Evolutionary conservation across 2,888 invertebrate species (phyloP).

Genomic region (Caenorhabditis sp.): DNA sequence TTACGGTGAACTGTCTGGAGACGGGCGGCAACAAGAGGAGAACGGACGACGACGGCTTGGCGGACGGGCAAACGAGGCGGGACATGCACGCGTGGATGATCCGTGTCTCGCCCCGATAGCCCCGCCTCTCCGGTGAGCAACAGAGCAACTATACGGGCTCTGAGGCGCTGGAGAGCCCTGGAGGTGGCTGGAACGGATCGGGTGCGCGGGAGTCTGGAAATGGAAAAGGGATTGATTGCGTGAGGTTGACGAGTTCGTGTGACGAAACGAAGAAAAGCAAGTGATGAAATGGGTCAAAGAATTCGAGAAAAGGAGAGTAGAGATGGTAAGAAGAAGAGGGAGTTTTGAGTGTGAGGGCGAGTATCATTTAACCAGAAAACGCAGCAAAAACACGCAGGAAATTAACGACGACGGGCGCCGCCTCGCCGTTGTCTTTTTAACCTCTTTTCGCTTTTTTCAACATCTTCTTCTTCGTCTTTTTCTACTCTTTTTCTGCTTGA

Average conservation of each 20-base stretch:
- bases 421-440: constrained; percentile 6
- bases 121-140: constrained; percentile 59
- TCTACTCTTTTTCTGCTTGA: constrained; percentile 29
- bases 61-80: constrained; percentile 58
- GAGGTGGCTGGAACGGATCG: constrained; percentile 22
- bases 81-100: constrained; percentile 58
- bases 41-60: constrained; percentile 57
- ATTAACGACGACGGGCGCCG: constrained; percentile 52
- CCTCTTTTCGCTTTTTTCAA: background rate
- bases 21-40: constrained; percentile 49
- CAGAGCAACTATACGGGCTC: constrained; percentile 44
- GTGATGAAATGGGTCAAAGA: background rate
- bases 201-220: constrained; percentile 1
- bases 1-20: constrained; percentile 41
- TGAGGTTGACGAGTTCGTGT: background rate
- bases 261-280: constrained; percentile 17
- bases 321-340: constrained; percentile 19
- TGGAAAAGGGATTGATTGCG: no score
- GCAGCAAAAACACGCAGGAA: constrained; percentile 59
- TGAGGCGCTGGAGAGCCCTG: constrained; percentile 36
- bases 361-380: constrained; percentile 41
- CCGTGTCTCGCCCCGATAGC: constrained; percentile 54
- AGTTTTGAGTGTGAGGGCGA: constrained; percentile 35
- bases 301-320: constrained; percentile 5
- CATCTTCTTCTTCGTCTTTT: constrained; percentile 27